These are phyloP conservation scores for Chelonoidis abingdonii DNA, from an alignment of 2,113 vertebrate species.

Conservation along the genomic window DNA sequence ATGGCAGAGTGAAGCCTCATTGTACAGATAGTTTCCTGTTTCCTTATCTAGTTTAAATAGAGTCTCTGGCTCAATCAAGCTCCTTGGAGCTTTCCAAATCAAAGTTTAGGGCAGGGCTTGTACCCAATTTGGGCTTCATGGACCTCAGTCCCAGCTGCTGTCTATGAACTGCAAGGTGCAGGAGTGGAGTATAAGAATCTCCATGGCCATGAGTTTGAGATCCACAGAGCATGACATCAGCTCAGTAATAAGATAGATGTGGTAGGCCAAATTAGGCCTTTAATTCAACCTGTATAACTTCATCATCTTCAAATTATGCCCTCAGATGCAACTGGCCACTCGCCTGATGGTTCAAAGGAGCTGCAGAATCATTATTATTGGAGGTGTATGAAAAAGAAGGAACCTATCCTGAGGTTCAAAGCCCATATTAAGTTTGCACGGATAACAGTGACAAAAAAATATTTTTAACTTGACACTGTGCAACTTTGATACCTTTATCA, in stretches of 20 bases:
- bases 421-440: background rate
- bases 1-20: background rate
- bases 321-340: background rate
- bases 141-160: background rate
- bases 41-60: background rate
- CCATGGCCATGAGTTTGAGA: background rate
- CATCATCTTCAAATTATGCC: background rate
- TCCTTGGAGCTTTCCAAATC: background rate
- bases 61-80: background rate
- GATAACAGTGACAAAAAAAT: background rate
- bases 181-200: background rate
- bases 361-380: background rate
- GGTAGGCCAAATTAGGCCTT: background rate
- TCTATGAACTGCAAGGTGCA: background rate
- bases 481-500: background rate
- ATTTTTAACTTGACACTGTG: fast-evolving
- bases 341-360: background rate
- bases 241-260: background rate
- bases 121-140: background rate
- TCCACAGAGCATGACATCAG: background rate
- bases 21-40: background rate
- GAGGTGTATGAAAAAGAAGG: background rate
- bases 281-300: background rate
- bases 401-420: background rate
- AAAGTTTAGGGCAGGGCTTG: background rate